phyloP scores from a whole-genome alignment of 2,113 vertebrate genomes.

The Cathartes aura region DNA sequence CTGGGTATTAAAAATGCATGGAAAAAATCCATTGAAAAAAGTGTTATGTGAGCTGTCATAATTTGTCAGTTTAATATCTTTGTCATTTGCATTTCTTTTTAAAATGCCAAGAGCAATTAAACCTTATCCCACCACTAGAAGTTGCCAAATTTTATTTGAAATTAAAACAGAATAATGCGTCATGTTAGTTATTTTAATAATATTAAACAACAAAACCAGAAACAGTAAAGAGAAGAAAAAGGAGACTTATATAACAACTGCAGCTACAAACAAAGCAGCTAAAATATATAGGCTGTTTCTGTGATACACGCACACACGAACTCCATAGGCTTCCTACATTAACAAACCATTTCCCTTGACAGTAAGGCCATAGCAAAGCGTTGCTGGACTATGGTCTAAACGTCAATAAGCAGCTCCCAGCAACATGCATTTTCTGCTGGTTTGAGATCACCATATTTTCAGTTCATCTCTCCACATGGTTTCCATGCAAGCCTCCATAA shows the following conservation, averaged over 20 bases:
- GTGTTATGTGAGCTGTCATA: slow-evolving; percentile 15
- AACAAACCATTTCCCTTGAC: neutral
- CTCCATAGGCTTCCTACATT: neutral
- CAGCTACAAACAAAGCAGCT: neutral
- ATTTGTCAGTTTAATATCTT: slow-evolving; percentile 42
- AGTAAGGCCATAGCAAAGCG: neutral
- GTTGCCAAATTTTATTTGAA: slow-evolving; percentile 37
- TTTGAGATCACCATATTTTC: neutral
- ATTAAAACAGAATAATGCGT: slow-evolving; percentile 25
- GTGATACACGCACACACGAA: no score
- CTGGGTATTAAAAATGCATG: slow-evolving; percentile 5
- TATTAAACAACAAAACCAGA: slow-evolving; percentile 32
- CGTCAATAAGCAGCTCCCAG: neutral
- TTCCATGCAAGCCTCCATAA: neutral
- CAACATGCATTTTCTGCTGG: neutral
- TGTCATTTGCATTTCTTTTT: slow-evolving; percentile 34
- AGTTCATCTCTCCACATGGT: neutral
- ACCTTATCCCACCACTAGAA: neutral
- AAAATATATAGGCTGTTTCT: neutral
- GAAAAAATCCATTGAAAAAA: slow-evolving; percentile 40
- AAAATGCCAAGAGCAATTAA: slow-evolving; percentile 53
- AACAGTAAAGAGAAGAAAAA: slow-evolving; percentile 2
- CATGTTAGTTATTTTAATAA: slow-evolving; percentile 27
- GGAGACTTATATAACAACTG: neutral
- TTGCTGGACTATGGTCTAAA: neutral